phyloP scores from a whole-genome alignment of 2,888 invertebrate species.

The Agrilus mali region DNA sequence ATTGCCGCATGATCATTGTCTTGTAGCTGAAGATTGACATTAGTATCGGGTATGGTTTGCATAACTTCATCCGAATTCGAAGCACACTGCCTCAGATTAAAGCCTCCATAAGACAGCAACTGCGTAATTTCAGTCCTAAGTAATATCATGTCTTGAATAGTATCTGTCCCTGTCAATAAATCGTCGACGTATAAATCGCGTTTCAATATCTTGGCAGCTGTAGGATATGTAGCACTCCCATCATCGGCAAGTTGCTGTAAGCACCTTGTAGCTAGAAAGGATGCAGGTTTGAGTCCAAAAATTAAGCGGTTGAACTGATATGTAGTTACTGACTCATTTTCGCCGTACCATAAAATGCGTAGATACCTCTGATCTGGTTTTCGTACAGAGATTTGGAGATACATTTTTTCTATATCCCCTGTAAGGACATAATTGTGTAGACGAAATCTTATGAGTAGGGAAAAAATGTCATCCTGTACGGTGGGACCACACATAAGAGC shows the following conservation, averaged over 20 bases:
- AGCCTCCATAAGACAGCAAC: conserved; percentile 1
- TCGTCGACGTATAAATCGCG: conserved; percentile 19
- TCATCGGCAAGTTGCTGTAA: conserved; percentile 3
- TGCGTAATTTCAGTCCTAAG: conserved; percentile 7
- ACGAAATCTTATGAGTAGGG: no score
- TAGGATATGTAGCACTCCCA: conserved; percentile 14
- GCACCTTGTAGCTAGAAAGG: conserved; percentile 19
- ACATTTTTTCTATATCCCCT: conserved; percentile 27
- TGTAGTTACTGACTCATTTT: conserved; percentile 10
- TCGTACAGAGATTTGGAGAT: conserved; percentile 19
- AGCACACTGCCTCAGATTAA: conserved; percentile 16
- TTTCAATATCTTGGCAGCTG: conserved; percentile 8
- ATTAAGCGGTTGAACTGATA: conserved; percentile 1
- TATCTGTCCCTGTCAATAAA: conserved; percentile 11
- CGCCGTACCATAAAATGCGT: conserved; percentile 24
- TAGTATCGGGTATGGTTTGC: background rate
- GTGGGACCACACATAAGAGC: no score
- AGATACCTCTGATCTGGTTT: conserved; percentile 19
- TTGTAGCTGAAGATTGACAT: background rate
- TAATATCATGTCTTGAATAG: conserved; percentile 1
- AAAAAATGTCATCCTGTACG: no score
- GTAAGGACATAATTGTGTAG: conserved; percentile 18
- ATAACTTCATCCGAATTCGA: conserved; percentile 8
- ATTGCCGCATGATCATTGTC: background rate
- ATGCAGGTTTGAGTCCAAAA: conserved; percentile 21